These are phyloP conservation scores for Harpagoxenus sublaevis DNA, from an alignment of 2,888 invertebrate species.

Conservation along the genomic window DNA sequence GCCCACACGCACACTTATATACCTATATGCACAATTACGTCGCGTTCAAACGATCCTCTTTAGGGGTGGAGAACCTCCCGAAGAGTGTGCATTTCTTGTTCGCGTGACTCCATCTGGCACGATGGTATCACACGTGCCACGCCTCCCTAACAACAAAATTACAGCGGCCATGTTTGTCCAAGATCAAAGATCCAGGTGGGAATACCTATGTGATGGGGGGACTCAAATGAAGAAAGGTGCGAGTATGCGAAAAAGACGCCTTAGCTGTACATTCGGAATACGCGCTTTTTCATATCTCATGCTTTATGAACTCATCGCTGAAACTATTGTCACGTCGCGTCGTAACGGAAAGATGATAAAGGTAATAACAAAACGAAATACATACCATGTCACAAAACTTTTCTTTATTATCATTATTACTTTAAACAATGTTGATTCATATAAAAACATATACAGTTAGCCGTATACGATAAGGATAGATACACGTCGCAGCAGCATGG, in stretches of 20 bases:
- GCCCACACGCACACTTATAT: neutral
- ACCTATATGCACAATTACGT: slow-evolving; percentile 32
- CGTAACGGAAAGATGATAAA: neutral
- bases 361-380: slow-evolving; percentile 15
- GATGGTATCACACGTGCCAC: slow-evolving; percentile 75
- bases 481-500: no score
- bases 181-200: slow-evolving; percentile 79
- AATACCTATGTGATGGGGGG: slow-evolving; percentile 29
- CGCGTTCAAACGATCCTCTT: slow-evolving; percentile 47
- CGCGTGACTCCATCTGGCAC: slow-evolving; percentile 66
- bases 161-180: slow-evolving; percentile 78
- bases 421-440: neutral
- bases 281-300: slow-evolving; percentile 49
- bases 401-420: neutral
- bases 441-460: neutral
- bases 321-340: neutral
- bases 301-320: neutral
- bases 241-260: slow-evolving; percentile 43
- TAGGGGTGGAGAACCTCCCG: slow-evolving; percentile 63
- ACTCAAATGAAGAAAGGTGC: slow-evolving; percentile 37
- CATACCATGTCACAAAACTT: neutral
- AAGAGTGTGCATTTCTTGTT: slow-evolving; percentile 68
- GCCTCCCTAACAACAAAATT: slow-evolving; percentile 78
- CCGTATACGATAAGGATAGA: no score
- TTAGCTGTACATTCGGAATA: neutral